These are phyloP conservation scores for Macaca fascicularis DNA, from an alignment of 2,113 vertebrate species.

Conservation along the genomic window T2T-MFA8v1.1 NC_088384.1:100269501-100270000, in stretches of 20 bases:
- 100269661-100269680: not conserved
- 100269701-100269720: not conserved
- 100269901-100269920: constrained; percentile 32
- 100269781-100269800: not conserved
- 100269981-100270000: constrained; percentile 50
- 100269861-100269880: not conserved
- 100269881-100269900: not conserved
- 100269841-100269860: not conserved
- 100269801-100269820: not conserved
- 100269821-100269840: not conserved
- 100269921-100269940: not conserved
- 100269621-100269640: not conserved
- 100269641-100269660: not conserved
- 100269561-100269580: not conserved
- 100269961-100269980: constrained; percentile 71
- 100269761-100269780: not conserved
- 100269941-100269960: constrained; percentile 51
- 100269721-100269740: not conserved
- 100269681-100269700: not conserved
- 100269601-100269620: not conserved
- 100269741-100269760: not conserved
- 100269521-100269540: not conserved
- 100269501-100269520: not conserved
- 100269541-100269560: not conserved
- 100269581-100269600: not conserved